phyloP scores from a whole-genome alignment of 1,140 invertebrate genomes.

The Ditylenchus dipsaci region DNA sequence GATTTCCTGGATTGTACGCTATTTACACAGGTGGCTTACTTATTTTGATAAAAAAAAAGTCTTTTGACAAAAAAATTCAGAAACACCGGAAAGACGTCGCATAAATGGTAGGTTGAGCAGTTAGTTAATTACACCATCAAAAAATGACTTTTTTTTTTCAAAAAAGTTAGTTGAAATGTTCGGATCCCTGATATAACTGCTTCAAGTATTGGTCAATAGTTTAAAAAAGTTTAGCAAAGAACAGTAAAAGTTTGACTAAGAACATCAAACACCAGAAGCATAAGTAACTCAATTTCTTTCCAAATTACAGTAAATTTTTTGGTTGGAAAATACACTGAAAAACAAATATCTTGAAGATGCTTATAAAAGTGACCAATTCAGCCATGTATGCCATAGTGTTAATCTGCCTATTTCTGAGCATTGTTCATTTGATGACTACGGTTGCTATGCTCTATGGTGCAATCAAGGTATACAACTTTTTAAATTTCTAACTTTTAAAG shows the following conservation, averaged over 20 bases:
- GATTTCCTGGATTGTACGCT: slow-evolving; percentile 55
- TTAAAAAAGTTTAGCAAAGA: too few relatives aligned
- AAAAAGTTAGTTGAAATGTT: too few relatives aligned
- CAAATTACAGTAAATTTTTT: too few relatives aligned
- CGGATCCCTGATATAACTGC: too few relatives aligned
- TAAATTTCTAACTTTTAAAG: background rate
- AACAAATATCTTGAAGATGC: too few relatives aligned
- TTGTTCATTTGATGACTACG: slow-evolving; percentile 48
- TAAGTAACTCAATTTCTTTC: too few relatives aligned
- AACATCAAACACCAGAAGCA: too few relatives aligned
- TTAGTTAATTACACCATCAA: slow-evolving; percentile 1
- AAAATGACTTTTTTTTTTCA: too few relatives aligned
- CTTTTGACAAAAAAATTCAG: too few relatives aligned
- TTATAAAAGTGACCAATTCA: slow-evolving; percentile 25
- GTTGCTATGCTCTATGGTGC: slow-evolving; percentile 46
- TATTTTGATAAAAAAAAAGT: background rate
- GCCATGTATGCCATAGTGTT: slow-evolving; percentile 54
- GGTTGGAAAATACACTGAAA: too few relatives aligned
- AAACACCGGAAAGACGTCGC: slow-evolving; percentile 52
- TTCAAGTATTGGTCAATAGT: too few relatives aligned
- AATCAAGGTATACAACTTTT: slow-evolving; percentile 39
- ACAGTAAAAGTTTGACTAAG: too few relatives aligned
- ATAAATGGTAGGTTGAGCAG: slow-evolving; percentile 46
- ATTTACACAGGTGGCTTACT: slow-evolving; percentile 41
- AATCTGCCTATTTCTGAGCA: slow-evolving; percentile 44